Base-by-base conservation (phyloP, 2,797 vertebrate species). In the Lerista edwardsae region DNA sequence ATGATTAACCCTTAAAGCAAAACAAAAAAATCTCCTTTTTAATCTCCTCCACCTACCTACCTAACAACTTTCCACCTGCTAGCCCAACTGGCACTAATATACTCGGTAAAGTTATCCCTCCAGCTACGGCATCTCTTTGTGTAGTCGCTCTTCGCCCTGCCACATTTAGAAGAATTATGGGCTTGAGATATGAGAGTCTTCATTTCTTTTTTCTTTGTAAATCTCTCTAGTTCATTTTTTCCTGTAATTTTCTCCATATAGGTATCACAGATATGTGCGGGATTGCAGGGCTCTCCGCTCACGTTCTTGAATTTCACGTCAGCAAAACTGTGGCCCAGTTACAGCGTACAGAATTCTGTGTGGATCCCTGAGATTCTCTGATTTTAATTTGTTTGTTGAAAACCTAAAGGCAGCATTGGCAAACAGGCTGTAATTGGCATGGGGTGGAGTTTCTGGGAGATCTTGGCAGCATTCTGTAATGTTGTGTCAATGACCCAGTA, bases 1-100 rank as follows among this genome's bases (percentile, higher is more conserved):
- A 91, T 83, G 75, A 85, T 77, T 91, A 91, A 91, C 74, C 15
- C 3, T 82, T 77, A 62, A 73, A 3, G 88, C 83, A 64, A 41
- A 81, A 57, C 75, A 88, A 82, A 86, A 89, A 89, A 6, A 25
- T 12, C n/a, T n/a, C 3, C n/a, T 36, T 74, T 83, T 90, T 90
- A 55, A 82, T 82, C 91, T 75, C 29, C 39, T 51, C 74, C 85
- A 41, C 14, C 29, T 89, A 67, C 31, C 64, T 89, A 10, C 39
- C 36, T 74, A 82, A 51, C 41, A 87, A 78, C 62, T 17, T 67
- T 39, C 64, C 34, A 12, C 86, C 47, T 73, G 36, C 41, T 72
- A 79, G 6, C 31, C n/a, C 47, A 68, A 51, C 3, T 15, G 8
- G 55, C 41, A 62, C 17, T 23, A 80, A 21, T 81, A 84, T 10